A percentile compares a stretch with the other conserved stretches of the same genome.
Evolutionary conservation across 2,888 invertebrate species (phyloP).

Genomic region (Microctonus hyperodae): DNA sequence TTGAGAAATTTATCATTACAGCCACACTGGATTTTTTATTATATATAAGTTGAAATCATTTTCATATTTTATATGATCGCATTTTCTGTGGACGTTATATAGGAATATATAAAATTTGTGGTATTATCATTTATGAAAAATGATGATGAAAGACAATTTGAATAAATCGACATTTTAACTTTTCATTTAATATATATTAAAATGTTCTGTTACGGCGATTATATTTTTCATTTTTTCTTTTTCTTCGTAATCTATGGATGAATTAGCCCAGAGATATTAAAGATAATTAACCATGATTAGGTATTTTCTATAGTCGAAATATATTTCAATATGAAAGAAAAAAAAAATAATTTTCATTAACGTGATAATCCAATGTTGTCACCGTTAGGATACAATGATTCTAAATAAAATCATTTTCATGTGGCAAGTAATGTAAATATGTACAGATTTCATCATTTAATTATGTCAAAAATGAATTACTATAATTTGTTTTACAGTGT

Average conservation of each 20-base stretch:
- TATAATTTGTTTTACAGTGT: constrained; percentile 12
- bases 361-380: constrained; percentile 8
- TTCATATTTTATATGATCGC: constrained; percentile 4
- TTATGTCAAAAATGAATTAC: not conserved
- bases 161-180: not conserved
- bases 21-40: constrained; percentile 28
- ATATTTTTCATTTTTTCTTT: not conserved
- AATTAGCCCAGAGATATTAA: not conserved
- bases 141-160: constrained; percentile 9
- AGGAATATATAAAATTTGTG: not conserved
- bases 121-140: constrained; percentile 3
- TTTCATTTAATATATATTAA: not conserved
- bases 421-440: constrained; percentile 44
- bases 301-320: constrained; percentile 8
- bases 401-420: constrained; percentile 24
- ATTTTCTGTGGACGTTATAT: constrained; percentile 3
- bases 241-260: not conserved
- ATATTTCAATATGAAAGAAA: constrained; percentile 4
- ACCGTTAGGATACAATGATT: constrained; percentile 19
- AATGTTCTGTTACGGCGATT: not conserved
- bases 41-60: constrained; percentile 7
- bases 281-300: not conserved
- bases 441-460: constrained; percentile 38
- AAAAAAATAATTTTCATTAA: not conserved
- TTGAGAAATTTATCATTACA: constrained; percentile 23